phyloP scores from a whole-genome alignment of 2,113 vertebrate species.

The Microcebus jonahi region DNA sequence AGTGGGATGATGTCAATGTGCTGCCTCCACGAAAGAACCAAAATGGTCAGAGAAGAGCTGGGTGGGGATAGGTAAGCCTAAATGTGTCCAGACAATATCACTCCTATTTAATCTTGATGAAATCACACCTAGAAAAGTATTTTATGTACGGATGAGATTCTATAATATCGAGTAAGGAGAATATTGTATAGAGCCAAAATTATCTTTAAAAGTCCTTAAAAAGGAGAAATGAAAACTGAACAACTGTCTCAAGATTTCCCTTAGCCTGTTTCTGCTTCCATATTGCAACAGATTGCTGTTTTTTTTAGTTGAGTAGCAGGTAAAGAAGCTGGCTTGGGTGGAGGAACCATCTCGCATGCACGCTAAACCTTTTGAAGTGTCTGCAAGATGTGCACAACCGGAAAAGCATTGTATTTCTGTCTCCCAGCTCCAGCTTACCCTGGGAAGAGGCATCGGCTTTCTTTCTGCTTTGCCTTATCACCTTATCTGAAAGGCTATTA shows the following conservation, averaged over 20 bases:
- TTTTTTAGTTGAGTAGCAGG: not conserved
- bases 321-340: not conserved
- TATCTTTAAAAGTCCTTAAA: not conserved
- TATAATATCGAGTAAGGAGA: not conserved
- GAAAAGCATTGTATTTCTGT: not conserved
- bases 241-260: not conserved
- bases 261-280: not conserved
- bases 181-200: not conserved
- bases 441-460: not conserved
- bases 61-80: not conserved
- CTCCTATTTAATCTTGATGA: not conserved
- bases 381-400: not conserved
- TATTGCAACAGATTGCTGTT: not conserved
- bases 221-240: not conserved
- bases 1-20: not conserved
- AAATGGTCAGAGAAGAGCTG: not conserved
- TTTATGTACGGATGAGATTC: not conserved
- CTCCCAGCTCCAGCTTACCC: not conserved
- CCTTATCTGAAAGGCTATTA: not conserved
- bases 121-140: not conserved
- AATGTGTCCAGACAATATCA: no score
- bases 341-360: no score
- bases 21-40: not conserved
- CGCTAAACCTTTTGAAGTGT: not conserved
- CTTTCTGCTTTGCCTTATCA: not conserved